phyloP scores from a whole-genome alignment of 1,140 invertebrate genomes.

The Trichonephila inaurata region DNA sequence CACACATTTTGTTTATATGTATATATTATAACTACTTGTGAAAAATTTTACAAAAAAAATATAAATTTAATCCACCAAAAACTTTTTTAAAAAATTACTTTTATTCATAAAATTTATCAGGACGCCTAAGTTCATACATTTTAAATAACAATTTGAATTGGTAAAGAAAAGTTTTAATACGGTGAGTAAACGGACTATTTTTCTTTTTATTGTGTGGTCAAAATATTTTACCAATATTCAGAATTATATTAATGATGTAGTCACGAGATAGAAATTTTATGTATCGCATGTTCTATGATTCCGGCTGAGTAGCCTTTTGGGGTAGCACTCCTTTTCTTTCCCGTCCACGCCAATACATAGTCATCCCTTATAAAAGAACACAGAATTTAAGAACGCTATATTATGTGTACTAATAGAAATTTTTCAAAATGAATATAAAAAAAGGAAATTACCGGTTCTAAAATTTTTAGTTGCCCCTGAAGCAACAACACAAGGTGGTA shows the following conservation, averaged over 20 bases:
- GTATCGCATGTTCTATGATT: not conserved
- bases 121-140: not conserved
- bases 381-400: not conserved
- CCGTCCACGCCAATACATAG: constrained; percentile 78
- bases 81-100: no score
- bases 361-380: constrained; percentile 77
- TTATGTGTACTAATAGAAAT: not conserved
- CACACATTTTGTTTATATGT: no score
- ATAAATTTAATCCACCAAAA: no score
- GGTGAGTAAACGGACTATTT: not conserved
- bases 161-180: no score
- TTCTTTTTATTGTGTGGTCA: not conserved
- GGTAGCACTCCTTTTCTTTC: constrained; percentile 77
- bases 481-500: constrained; percentile 93
- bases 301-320: constrained; percentile 42
- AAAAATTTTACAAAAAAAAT: no score
- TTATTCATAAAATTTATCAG: no score
- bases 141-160: not conserved
- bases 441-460: constrained; percentile 83
- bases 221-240: not conserved
- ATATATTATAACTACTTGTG: no score
- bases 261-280: not conserved
- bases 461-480: constrained; percentile 86
- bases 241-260: not conserved
- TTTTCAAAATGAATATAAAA: not conserved